Base-by-base conservation (phyloP, 2,888 invertebrate genomes). In the Caenorhabditis macrosperma region DNA sequence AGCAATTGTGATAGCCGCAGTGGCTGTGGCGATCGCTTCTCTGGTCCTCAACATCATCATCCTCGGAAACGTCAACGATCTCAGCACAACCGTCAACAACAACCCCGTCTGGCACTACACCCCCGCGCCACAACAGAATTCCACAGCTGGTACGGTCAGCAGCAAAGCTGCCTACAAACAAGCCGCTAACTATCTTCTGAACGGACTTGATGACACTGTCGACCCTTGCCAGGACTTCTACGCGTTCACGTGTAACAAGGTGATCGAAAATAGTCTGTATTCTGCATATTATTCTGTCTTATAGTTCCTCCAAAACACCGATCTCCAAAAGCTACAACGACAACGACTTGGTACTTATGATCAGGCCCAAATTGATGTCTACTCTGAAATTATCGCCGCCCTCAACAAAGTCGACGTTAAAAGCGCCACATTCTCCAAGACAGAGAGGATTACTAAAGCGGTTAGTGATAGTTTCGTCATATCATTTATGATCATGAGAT, bases 221-320 rank as follows among this genome's bases (percentile, higher is more conserved):
- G 85, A 88, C 77, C 87, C 87, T 35, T 88, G 88, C 61, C 71
- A 82, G 17, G 88, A 88, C 55, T 86, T 86, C 61, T 86, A 86
- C 35, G 76, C 78, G 0, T 86, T 84, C 69, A 85, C 86, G 10
- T 86, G 86, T 61, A 80, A 82, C 38, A 79, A 78, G 50, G 81
- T 80, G 26, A 12, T 72, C 15, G 35, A 52, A 20, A 24, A 38
- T 9, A 10, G 4, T 10, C n/a, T 28, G 28, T 52, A n/a, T n/a
- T n/a, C n/a, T n/a, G n/a, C n/a, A n/a, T n/a, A n/a, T n/a, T n/a
- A 26, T n/a, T 28, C 30, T 52, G 28, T 30, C 3, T 4, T 82
- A 55, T 48, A 83, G 79, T 82, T 78, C 64, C 69, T 82, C 0
- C 63, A 71, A 69, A 77, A 68, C 15, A 78, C 79, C 33, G 66